Evolutionary conservation across 1,140 invertebrate species (phyloP).

Genomic region (Drosophila nigromelanica): DNA sequence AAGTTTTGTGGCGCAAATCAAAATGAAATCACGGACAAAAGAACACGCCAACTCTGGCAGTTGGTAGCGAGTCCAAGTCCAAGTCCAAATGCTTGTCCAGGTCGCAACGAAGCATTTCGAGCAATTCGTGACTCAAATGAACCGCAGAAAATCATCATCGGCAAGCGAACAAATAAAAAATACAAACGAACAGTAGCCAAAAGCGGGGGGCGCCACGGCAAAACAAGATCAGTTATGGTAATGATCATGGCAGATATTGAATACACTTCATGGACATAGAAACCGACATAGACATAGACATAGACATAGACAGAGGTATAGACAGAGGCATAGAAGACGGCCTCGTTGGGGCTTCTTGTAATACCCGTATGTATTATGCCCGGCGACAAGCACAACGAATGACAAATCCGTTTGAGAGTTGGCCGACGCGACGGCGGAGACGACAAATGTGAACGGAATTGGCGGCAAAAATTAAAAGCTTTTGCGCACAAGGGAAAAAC

Average conservation of each 20-base stretch:
- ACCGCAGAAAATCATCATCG: conserved; percentile 76
- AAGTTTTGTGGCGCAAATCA: conserved; percentile 76
- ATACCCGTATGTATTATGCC: conserved; percentile 20
- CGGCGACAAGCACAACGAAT: conserved; percentile 27
- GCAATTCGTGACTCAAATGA: conserved; percentile 80
- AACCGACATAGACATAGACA: conserved; percentile 17
- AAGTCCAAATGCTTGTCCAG: conserved; percentile 52
- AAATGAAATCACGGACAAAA: conserved; percentile 80
- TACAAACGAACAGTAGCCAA: conserved; percentile 40
- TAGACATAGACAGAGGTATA: conserved; percentile 15
- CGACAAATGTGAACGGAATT: conserved; percentile 57
- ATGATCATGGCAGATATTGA: conserved; percentile 71
- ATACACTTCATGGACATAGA: conserved; percentile 43
- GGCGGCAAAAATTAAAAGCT: conserved; percentile 80
- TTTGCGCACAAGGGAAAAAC: conserved; percentile 73
- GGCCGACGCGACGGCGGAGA: conserved; percentile 4
- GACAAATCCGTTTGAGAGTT: conserved; percentile 25
- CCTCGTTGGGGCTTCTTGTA: background rate
- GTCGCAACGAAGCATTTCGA: conserved; percentile 61
- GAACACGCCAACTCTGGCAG: conserved; percentile 61
- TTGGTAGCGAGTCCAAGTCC: conserved; percentile 20
- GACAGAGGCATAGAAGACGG: background rate
- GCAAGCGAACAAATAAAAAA: conserved; percentile 39
- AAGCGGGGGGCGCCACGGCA: conserved; percentile 53
- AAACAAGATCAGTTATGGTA: conserved; percentile 82